Percentiles rank a stretch among this genome's conserved stretches.
These are phyloP conservation scores for Coenonympha arcania DNA, from an alignment of 2,888 invertebrate species.

Conservation along the genomic window DNA sequence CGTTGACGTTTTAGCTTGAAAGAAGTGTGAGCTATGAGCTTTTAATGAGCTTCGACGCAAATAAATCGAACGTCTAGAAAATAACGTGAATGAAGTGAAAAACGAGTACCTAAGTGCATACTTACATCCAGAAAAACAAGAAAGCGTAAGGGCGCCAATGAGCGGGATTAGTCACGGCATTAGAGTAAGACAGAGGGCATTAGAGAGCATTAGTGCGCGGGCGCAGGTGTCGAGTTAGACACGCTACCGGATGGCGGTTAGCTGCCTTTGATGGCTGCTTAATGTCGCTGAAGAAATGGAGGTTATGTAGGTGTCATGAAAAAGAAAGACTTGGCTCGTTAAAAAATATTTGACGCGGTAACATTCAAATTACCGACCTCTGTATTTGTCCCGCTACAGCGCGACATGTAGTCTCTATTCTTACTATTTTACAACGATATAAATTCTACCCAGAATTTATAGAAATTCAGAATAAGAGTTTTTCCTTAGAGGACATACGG, in stretches of 20 bases:
- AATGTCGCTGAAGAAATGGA: constrained; percentile 23
- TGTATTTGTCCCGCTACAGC: no score
- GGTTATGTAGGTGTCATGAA: constrained; percentile 5
- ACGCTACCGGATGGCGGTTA: constrained; percentile 55
- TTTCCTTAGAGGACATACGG: no score
- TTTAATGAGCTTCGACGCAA: no score
- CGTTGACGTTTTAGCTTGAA: no score
- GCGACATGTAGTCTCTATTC: no score
- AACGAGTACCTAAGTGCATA: background rate
- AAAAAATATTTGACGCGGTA: background rate
- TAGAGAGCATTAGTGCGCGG: constrained; percentile 52
- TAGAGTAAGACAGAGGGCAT: constrained; percentile 51
- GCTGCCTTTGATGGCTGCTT: constrained; percentile 26
- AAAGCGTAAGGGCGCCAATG: constrained; percentile 41
- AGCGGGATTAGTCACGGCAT: constrained; percentile 44
- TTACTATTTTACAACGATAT: no score
- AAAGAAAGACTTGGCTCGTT: background rate
- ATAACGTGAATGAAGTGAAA: background rate
- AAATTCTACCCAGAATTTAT: no score
- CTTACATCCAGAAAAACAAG: constrained; percentile 15
- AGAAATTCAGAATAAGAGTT: no score
- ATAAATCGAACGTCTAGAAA: background rate
- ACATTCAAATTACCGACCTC: no score
- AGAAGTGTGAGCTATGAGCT: no score
- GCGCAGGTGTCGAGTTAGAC: constrained; percentile 58